Evolutionary conservation across 2,888 invertebrate species (phyloP).

Genomic region (Orthosia incerta): DNA sequence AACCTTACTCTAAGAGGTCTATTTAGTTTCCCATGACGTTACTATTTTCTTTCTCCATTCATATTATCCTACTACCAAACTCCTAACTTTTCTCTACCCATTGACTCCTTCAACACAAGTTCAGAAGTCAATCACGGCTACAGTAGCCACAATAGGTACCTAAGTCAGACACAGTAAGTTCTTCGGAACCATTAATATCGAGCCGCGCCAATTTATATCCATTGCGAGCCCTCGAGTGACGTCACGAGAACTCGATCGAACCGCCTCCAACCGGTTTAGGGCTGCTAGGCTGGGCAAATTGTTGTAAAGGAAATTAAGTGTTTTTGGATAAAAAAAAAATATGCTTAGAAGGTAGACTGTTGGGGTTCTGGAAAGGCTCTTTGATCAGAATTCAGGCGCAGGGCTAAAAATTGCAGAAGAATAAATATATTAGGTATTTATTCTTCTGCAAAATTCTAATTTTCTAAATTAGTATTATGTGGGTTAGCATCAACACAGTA

Average conservation of each 20-base stretch:
- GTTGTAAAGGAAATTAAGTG: neutral
- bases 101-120: neutral
- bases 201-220: constrained; percentile 73
- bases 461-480: too few relatives aligned
- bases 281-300: constrained; percentile 39
- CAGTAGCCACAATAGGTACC: constrained; percentile 51
- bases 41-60: neutral
- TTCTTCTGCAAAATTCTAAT: too few relatives aligned
- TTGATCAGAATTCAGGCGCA: too few relatives aligned
- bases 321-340: neutral
- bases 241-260: constrained; percentile 59
- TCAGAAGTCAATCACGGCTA: constrained; percentile 39
- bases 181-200: constrained; percentile 70
- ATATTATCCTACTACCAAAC: neutral
- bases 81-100: neutral
- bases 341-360: neutral
- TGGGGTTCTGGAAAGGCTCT: neutral
- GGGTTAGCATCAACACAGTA: too few relatives aligned
- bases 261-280: constrained; percentile 57
- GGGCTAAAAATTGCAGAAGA: too few relatives aligned
- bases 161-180: constrained; percentile 59
- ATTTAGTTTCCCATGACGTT: neutral
- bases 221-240: constrained; percentile 67
- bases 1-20: too few relatives aligned
- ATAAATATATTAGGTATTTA: too few relatives aligned